These are phyloP conservation scores for Phymanthus crucifer DNA, from an alignment of 92 coral and sea anemone genomes.

Conservation along the genomic window DNA sequence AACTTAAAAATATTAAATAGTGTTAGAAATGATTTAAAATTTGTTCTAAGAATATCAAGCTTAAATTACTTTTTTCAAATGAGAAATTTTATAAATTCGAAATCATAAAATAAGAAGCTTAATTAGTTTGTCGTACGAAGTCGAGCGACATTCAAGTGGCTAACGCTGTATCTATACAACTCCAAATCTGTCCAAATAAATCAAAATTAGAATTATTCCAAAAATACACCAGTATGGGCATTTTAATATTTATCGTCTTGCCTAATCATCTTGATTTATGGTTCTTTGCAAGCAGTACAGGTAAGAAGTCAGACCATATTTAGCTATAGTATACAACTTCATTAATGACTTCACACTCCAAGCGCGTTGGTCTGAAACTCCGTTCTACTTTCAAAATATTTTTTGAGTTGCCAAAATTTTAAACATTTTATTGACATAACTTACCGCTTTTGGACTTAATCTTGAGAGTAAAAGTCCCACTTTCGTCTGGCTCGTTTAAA, in stretches of 20 bases:
- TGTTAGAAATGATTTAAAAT: background rate
- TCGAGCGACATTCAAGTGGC: background rate
- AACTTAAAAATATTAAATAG: background rate
- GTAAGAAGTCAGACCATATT: conserved; percentile 6
- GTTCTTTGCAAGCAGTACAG: background rate
- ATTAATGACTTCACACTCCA: background rate
- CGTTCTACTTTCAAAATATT: background rate
- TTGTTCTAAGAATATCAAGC: no score
- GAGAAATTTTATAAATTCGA: no score
- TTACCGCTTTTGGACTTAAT: conserved; percentile 83
- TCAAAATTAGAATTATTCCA: background rate
- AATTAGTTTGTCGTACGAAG: background rate
- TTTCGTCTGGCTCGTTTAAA: conserved; percentile 57
- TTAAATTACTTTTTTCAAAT: no score
- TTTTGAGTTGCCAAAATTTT: background rate
- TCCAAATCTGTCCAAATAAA: conserved; percentile 7
- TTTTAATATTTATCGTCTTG: background rate
- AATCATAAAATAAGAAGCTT: no score
- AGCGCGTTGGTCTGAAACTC: conserved; percentile 12
- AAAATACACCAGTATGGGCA: conserved; percentile 1
- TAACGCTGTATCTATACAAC: background rate
- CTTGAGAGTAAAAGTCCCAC: conserved; percentile 78
- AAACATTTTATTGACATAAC: background rate
- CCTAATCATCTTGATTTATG: conserved; percentile 22
- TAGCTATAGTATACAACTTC: conserved; percentile 15